Evolutionary conservation across 2,113 vertebrate genomes (phyloP).

Genomic region (Antennarius striatus): DNA sequence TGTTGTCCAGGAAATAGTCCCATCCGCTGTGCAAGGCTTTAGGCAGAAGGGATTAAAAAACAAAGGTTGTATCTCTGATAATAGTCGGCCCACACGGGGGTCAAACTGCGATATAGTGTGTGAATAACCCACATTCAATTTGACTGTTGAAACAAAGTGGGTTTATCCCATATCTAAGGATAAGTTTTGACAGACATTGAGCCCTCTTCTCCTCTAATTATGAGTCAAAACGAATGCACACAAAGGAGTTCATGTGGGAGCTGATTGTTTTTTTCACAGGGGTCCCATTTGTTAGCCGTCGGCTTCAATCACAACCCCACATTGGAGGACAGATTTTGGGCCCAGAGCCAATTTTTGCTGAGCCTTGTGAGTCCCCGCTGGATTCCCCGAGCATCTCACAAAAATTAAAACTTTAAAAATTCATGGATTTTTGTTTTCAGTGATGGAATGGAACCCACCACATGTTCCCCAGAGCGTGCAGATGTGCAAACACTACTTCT

Average conservation of each 20-base stretch:
- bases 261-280: not conserved
- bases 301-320: conserved; percentile 24
- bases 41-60: conserved; percentile 20
- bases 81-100: not conserved
- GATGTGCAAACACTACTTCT: no score
- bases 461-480: no score
- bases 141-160: not conserved
- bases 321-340: conserved; percentile 4
- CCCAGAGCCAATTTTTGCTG: not conserved
- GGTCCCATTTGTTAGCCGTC: not conserved
- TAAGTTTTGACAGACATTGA: not conserved
- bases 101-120: not conserved
- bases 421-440: no score
- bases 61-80: conserved; percentile 2
- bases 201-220: not conserved
- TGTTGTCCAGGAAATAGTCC: conserved; percentile 54
- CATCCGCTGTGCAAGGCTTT: conserved; percentile 21
- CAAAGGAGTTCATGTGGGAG: not conserved
- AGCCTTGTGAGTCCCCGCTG: conserved; percentile 12
- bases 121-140: not conserved
- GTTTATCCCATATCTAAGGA: not conserved
- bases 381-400: not conserved
- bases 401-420: no score
- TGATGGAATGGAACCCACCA: no score
- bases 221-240: conserved; percentile 3